phyloP scores from a whole-genome alignment of 2,888 invertebrate species.

The Rhopalosiphum nymphaeae region DNA sequence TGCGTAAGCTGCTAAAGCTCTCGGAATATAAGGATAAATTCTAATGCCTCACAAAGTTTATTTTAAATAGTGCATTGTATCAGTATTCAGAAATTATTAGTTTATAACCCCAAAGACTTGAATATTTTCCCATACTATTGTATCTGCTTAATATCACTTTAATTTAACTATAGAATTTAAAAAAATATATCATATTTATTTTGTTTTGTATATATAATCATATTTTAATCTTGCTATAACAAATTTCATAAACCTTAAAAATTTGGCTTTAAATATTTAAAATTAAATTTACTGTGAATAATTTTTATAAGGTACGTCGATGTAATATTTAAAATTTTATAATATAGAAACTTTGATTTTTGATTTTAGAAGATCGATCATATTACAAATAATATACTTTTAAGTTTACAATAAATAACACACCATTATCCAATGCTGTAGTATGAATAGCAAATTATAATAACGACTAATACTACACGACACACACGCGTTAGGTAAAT shows the following conservation, averaged over 20 bases:
- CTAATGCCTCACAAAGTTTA: background rate
- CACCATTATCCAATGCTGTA: background rate
- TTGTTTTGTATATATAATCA: background rate
- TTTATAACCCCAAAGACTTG: background rate
- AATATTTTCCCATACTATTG: background rate
- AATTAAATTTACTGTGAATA: background rate
- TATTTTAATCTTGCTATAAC: background rate
- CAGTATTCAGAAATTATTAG: background rate
- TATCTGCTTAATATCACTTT: background rate
- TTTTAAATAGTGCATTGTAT: background rate
- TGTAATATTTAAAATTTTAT: background rate
- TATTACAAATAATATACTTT: background rate
- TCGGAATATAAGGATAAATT: background rate
- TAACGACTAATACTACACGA: accelerated
- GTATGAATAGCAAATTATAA: background rate
- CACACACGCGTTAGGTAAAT: background rate
- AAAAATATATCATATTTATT: background rate
- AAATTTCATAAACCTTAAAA: background rate
- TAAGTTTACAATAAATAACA: background rate
- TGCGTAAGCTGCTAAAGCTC: background rate
- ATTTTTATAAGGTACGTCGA: background rate
- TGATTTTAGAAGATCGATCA: background rate
- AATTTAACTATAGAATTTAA: background rate
- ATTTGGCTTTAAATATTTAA: background rate
- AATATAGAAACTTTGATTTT: background rate